These are phyloP conservation scores for Zoanthus solanderi DNA, from an alignment of 92 coral and sea anemone genomes.

Conservation along the genomic window DNA sequence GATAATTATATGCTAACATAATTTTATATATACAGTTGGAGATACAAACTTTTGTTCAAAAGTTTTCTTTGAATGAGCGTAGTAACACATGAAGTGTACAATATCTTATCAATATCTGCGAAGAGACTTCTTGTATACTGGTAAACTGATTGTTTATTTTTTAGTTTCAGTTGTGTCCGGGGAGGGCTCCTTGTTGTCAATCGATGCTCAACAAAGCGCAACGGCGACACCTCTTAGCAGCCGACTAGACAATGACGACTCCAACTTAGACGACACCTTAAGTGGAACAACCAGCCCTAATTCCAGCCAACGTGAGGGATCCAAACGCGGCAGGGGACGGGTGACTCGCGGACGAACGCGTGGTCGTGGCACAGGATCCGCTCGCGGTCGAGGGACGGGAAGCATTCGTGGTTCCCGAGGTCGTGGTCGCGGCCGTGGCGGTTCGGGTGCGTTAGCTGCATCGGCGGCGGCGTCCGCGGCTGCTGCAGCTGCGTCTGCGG, in stretches of 20 bases:
- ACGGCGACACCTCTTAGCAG: slow-evolving; percentile 76
- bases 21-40: no score
- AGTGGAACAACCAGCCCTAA: slow-evolving; percentile 86
- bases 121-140: neutral
- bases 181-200: slow-evolving; percentile 74
- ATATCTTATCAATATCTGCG: no score
- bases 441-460: slow-evolving; percentile 96
- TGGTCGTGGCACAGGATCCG: slow-evolving; percentile 70
- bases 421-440: slow-evolving; percentile 96
- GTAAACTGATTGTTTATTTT: neutral
- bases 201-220: slow-evolving; percentile 68
- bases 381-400: slow-evolving; percentile 83
- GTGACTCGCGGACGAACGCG: slow-evolving; percentile 88
- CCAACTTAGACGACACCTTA: slow-evolving; percentile 68
- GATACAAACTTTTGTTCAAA: no score
- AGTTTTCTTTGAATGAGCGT: no score
- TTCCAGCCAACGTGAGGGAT: slow-evolving; percentile 41
- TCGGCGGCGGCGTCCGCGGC: slow-evolving; percentile 99
- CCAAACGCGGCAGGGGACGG: slow-evolving; percentile 87
- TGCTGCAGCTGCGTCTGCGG: slow-evolving; percentile 99
- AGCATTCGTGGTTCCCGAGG: slow-evolving; percentile 87
- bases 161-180: slow-evolving; percentile 93
- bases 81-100: no score
- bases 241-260: slow-evolving; percentile 81
- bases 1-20: no score